Conservation (phyloP, 2,888 invertebrate genomes). For the Pristionchus japonicus region DNA sequence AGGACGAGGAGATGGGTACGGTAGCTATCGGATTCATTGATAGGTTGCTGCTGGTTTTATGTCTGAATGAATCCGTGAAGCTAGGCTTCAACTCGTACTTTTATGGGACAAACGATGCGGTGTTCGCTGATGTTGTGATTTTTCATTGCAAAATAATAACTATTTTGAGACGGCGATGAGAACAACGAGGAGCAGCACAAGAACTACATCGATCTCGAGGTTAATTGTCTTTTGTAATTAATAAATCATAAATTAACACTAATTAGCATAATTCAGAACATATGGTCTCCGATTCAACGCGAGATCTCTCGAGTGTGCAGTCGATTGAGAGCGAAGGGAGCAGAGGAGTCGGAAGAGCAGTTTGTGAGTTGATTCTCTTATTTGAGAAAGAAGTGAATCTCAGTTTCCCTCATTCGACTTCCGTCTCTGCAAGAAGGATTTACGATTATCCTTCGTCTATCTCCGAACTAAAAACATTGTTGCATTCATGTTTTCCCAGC, state of each 20-base stretch:
- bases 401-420: no score
- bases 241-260: not conserved
- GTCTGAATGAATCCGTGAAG: not conserved
- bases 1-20: constrained; percentile 31
- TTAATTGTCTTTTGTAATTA: not conserved
- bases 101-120: no score
- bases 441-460: no score
- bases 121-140: not conserved
- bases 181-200: not conserved
- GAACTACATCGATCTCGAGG: constrained; percentile 19
- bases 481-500: no score
- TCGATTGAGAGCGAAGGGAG: not conserved
- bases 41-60: not conserved
- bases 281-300: not conserved
- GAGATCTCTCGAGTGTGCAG: not conserved
- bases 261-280: not conserved
- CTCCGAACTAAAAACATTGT: no score
- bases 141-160: no score
- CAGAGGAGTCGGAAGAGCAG: not conserved
- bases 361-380: not conserved
- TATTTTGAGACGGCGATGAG: not conserved
- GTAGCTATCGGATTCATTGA: not conserved
- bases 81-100: not conserved
- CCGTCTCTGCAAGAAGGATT: no score
- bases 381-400: not conserved